Conservation (phyloP, 2,113 vertebrate genomes). For the Pluvianellus socialis region DNA sequence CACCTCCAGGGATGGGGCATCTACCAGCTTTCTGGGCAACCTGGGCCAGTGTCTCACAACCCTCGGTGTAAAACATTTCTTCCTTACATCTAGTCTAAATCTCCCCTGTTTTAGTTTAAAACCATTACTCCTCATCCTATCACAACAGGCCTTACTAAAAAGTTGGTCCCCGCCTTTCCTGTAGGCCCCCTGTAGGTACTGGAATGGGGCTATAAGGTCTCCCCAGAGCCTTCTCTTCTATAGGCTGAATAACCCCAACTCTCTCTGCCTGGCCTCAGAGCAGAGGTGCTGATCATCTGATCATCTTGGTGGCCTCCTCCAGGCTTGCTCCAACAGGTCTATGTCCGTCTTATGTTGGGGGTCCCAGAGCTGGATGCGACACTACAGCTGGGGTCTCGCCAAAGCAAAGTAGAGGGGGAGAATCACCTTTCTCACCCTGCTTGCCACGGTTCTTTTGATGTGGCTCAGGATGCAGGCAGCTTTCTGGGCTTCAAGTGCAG, state of each 20-base stretch:
- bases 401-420: not conserved
- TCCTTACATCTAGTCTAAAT: not conserved
- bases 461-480: not conserved
- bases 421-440: not conserved
- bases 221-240: not conserved
- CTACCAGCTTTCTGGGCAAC: not conserved
- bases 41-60: not conserved
- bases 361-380: not conserved
- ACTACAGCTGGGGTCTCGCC: not conserved
- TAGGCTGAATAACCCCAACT: not conserved
- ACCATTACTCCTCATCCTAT: not conserved
- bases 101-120: not conserved
- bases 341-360: not conserved
- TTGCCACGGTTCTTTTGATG: not conserved
- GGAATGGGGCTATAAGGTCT: not conserved
- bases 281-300: not conserved
- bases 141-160: not conserved
- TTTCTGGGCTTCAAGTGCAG: too few species aligned
- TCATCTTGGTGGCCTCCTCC: not conserved
- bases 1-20: not conserved
- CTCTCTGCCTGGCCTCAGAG: not conserved
- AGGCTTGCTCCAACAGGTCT: not conserved
- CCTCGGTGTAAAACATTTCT: not conserved
- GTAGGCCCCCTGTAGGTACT: not conserved
- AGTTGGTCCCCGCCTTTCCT: not conserved